These are phyloP conservation scores for Drosophila infuscata DNA, from an alignment of 2,888 invertebrate species.

Conservation along the genomic window DNA sequence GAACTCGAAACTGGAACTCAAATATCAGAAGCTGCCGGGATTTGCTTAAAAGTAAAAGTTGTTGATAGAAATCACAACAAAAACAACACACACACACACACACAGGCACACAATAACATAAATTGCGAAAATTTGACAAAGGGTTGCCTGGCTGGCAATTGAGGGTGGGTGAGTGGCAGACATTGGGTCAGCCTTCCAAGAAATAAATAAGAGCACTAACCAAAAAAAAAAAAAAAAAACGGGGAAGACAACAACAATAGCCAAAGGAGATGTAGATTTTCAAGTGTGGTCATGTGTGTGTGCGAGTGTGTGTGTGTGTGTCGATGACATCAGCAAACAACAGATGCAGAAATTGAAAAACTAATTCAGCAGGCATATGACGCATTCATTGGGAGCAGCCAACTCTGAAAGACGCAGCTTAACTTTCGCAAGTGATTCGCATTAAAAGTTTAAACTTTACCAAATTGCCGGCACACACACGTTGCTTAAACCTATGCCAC, in stretches of 20 bases:
- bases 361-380: slow-evolving; percentile 46
- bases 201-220: slow-evolving; percentile 35
- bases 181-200: slow-evolving; percentile 62
- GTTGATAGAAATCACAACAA: slow-evolving; percentile 76
- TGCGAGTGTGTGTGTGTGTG: slow-evolving; percentile 1
- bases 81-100: not conserved
- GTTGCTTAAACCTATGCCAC: slow-evolving; percentile 17
- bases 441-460: slow-evolving; percentile 75
- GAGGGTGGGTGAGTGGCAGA: slow-evolving; percentile 12
- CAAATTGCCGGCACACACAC: slow-evolving; percentile 54
- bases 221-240: slow-evolving; percentile 1
- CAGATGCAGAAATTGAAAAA: slow-evolving; percentile 72
- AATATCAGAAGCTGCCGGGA: slow-evolving; percentile 33
- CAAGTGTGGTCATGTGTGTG: slow-evolving; percentile 40
- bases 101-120: slow-evolving; percentile 68
- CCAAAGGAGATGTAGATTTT: slow-evolving; percentile 8
- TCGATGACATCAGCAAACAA: slow-evolving; percentile 80
- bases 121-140: slow-evolving; percentile 78
- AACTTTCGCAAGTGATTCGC: slow-evolving; percentile 71
- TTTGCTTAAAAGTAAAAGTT: slow-evolving; percentile 77
- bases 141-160: slow-evolving; percentile 48
- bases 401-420: slow-evolving; percentile 44
- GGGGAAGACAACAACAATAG: slow-evolving; percentile 12
- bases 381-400: slow-evolving; percentile 24
- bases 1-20: slow-evolving; percentile 23